Base-by-base conservation (phyloP, 2,888 invertebrate genomes). In the Eretmocerus hayati region DNA sequence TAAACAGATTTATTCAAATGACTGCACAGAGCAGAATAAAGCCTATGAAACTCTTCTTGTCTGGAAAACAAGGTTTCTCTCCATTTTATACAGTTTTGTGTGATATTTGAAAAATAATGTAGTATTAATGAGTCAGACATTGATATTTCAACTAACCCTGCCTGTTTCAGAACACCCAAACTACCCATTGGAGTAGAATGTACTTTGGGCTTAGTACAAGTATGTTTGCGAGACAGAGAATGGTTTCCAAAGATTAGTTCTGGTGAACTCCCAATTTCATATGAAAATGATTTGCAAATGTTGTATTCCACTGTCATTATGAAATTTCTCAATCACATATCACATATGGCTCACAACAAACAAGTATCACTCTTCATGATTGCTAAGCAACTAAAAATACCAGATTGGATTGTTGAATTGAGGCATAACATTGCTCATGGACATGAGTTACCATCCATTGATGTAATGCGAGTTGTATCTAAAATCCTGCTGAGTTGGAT, bases 361-460 rank as follows among this genome's bases (percentile, higher is more conserved):
- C 75, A 76, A 16, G 61, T 57, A 8, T 72, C 73, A 4, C 72
- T 80, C 57, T 75, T 81, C 52, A 73, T 75, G 60, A 80, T 81
- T 26, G 85, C 83, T 0, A 75, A 75, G 54, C 76, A 80, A 66
- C 70, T 83, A 49, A 81, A 81, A 35, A 78, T 90, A 33, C 90
- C 90, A 1, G 80, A 82, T 52, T 90, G 89, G 88, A 77, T 91
- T 48, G 81, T 90, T 5, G 81, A 84, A 56, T 67, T 90, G 43
- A 76, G 90, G 44, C 89, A 91, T 66, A 83, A 86, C 55, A 80
- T 84, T 32, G 84, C 89, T 22, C 90, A 91, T 65, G 79, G 79
- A 45, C 77, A 81, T 55, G 76, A 76, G 52, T 68, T 87, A 23
- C 88, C 89, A 15, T 77, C 83, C 0, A 66, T 85, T 22, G 73